Evolutionary conservation across 2,888 invertebrate species (phyloP), one percentile per base, ranked within the genome.

Genomic region (Polyploca ridens): DNA sequence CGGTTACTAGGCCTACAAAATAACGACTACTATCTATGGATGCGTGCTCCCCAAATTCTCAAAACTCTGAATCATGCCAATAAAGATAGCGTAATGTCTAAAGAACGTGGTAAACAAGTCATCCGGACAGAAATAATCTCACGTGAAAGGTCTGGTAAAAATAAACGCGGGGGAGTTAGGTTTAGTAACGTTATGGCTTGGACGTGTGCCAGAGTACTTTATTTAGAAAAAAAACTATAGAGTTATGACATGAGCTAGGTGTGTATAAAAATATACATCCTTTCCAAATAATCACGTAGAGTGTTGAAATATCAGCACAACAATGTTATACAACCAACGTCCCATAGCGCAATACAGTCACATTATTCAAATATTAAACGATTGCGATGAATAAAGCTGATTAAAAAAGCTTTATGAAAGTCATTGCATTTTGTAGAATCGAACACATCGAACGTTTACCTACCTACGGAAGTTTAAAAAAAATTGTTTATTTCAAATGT

Each of bases 101-200:
- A 49, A 49, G 54, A 19, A 19, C 54, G 16, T 54, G 54, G 54
- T 54, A 54, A 54, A 54, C 54, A 54, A 19, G 54, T 54, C 16
- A 19, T 54, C 0, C 3, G 1, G 19, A 16, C 19, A 54, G 7
- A 54, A 54, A 54, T 54, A 54, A n/a, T 10, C 6, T 49, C 54
- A 8, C 4, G 54, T 19, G 54, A 54, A 19, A 54, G 54, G 19
- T 54, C 54, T 54, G n/a, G 19, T 54, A 19, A 54, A 54, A 54
- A 54, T 54, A 54, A 54, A 54, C 19, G 19, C 19, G 54, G 16
- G 54, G 54, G 49, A 49, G 49, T 1, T 3, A 5, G 10, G 10
- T 54, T 54, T 19, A 19, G 54, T 19, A 19, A 19, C 10, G 16
- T 54, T 54, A 54, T 10, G 54, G 3, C 54, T 54, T 54, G 54